Percentiles rank a stretch among this genome's conserved stretches.
phyloP scores from a whole-genome alignment of 2,113 vertebrate genomes.

The Cichladusa arquata region DNA sequence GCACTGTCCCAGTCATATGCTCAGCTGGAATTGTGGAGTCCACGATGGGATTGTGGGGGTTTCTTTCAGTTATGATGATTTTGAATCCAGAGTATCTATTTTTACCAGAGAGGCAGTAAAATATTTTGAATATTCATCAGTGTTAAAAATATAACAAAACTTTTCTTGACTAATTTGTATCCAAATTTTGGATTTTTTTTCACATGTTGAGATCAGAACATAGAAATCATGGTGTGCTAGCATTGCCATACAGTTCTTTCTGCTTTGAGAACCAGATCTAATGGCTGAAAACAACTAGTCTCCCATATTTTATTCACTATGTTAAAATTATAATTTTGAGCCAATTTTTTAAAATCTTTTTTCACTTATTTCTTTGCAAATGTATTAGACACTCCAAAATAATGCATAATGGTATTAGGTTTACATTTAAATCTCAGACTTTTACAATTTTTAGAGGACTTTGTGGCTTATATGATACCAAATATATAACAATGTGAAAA shows the following conservation, averaged over 20 bases:
- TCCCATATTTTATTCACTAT: not conserved
- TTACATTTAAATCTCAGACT: not conserved
- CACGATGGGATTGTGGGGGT: fast-evolving
- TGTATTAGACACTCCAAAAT: not conserved
- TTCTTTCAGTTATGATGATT: not conserved
- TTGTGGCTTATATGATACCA: not conserved
- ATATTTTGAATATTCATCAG: not conserved
- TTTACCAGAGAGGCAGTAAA: not conserved
- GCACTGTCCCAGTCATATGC: not conserved
- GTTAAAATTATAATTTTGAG: not conserved
- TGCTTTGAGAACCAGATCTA: not conserved
- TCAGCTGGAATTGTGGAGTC: not conserved
- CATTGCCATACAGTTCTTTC: not conserved
- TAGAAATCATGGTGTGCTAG: not conserved
- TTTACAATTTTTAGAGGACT: not conserved
- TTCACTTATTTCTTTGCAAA: not conserved
- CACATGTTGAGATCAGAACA: not conserved
- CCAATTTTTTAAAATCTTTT: not conserved
- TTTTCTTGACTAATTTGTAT: not conserved
- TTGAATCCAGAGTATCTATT: not conserved
- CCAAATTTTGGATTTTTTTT: not conserved
- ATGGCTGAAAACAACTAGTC: not conserved
- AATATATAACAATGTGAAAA: not conserved
- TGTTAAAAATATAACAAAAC: not conserved
- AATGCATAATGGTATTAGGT: not conserved